Evolutionary conservation across 92 coral and sea anemone genomes (phyloP).

Genomic region (Porites lobata): DNA sequence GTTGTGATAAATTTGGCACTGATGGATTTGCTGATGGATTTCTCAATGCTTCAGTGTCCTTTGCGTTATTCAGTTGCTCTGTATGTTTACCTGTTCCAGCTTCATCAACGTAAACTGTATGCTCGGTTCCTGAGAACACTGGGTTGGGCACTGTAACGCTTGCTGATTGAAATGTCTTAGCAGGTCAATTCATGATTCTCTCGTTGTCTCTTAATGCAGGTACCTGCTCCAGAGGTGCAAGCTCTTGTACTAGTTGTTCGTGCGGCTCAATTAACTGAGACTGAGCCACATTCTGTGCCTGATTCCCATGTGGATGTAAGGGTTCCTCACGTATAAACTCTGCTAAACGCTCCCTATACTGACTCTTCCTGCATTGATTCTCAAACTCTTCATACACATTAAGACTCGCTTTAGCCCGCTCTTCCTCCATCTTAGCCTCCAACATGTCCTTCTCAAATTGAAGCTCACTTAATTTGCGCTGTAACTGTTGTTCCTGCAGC

Average conservation of each 20-base stretch:
- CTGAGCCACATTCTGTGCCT: background rate
- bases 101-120: constrained; percentile 4
- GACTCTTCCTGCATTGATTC: background rate
- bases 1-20: background rate
- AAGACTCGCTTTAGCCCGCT: background rate
- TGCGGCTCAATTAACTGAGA: background rate
- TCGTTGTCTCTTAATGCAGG: constrained; percentile 9
- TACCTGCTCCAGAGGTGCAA: background rate
- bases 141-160: background rate
- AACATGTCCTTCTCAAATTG: background rate
- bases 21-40: background rate
- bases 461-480: constrained; percentile 2
- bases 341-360: constrained; percentile 1
- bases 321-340: background rate
- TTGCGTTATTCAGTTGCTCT: background rate
- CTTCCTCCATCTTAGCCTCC: constrained; percentile 26
- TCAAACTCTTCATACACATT: constrained; percentile 18
- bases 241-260: constrained; percentile 1
- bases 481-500: background rate
- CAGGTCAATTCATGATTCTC: too few relatives aligned
- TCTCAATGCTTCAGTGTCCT: constrained; percentile 20
- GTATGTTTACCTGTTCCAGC: background rate
- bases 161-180: background rate
- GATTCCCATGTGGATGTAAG: constrained; percentile 4
- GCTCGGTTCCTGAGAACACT: background rate